Percentiles rank a stretch among this genome's conserved stretches.
These are phyloP conservation scores for Latheticus oryzae DNA, from an alignment of 2,888 invertebrate genomes.

Conservation along the genomic window DNA sequence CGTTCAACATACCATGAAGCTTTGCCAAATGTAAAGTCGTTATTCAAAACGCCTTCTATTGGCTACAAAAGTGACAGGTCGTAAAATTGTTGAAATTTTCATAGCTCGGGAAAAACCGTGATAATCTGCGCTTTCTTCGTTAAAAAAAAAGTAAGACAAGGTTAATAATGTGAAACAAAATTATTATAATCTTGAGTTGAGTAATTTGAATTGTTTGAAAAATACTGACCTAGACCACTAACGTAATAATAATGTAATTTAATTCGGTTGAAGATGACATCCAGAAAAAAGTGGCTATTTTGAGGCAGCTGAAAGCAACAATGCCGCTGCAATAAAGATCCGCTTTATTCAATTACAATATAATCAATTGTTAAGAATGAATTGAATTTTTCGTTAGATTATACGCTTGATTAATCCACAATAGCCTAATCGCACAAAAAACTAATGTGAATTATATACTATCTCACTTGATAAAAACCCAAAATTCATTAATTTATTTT, in stretches of 20 bases:
- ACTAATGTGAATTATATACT: too few species aligned
- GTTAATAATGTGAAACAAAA: constrained; percentile 11
- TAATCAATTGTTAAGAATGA: constrained; percentile 17
- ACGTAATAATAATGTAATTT: neutral
- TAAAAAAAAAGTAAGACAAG: constrained; percentile 8
- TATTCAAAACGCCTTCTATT: constrained; percentile 28
- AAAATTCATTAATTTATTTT: too few species aligned
- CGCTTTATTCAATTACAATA: constrained; percentile 25
- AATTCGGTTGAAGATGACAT: constrained; percentile 9
- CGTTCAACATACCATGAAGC: constrained; percentile 21
- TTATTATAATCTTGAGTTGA: too few species aligned
- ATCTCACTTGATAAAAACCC: too few species aligned
- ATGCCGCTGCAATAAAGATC: constrained; percentile 13
- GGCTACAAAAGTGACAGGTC: constrained; percentile 21
- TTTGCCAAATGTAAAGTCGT: constrained; percentile 26
- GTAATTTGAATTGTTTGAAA: too few species aligned
- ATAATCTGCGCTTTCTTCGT: constrained; percentile 4
- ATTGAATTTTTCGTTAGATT: constrained; percentile 14
- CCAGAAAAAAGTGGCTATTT: constrained; percentile 8
- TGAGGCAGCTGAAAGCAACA: constrained; percentile 15
- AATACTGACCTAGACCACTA: constrained; percentile 26
- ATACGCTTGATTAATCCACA: constrained; percentile 10
- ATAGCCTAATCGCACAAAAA: constrained; percentile 4
- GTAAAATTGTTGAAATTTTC: constrained; percentile 26
- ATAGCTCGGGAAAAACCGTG: constrained; percentile 12